Evolutionary conservation across 2,888 invertebrate genomes (phyloP).

Genomic region (Keiferia lycopersicella): DNA sequence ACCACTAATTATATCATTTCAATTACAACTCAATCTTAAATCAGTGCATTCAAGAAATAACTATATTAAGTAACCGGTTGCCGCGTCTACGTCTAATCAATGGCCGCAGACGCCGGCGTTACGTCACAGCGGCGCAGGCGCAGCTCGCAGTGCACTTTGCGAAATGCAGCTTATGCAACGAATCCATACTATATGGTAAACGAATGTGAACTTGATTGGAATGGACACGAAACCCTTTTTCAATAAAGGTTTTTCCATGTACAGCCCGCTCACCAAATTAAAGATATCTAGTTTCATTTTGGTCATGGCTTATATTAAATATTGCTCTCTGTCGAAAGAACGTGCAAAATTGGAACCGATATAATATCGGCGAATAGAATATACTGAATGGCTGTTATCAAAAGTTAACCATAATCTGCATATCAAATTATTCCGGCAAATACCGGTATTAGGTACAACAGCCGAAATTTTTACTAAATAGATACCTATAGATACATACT

Average conservation of each 20-base stretch:
- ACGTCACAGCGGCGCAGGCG: constrained; percentile 61
- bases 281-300: not conserved
- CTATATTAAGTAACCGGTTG: constrained; percentile 65
- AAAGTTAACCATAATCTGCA: not conserved
- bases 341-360: not conserved
- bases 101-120: constrained; percentile 54
- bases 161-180: constrained; percentile 46
- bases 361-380: not conserved
- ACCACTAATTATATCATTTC: too few relatives aligned
- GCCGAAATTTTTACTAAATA: too few relatives aligned
- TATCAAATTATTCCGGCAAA: constrained; percentile 1
- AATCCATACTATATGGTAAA: constrained; percentile 49
- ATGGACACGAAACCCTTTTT: not conserved
- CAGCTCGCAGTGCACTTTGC: constrained; percentile 65
- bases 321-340: not conserved
- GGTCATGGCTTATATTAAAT: not conserved
- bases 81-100: constrained; percentile 65
- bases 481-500: too few relatives aligned
- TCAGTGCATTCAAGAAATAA: constrained; percentile 41
- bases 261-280: not conserved
- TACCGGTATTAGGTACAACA: not conserved
- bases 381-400: not conserved
- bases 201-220: not conserved
- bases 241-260: not conserved
- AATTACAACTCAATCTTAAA: not conserved